Base-by-base conservation (phyloP, 2,113 vertebrate species). In the Lampris incognitus region DNA sequence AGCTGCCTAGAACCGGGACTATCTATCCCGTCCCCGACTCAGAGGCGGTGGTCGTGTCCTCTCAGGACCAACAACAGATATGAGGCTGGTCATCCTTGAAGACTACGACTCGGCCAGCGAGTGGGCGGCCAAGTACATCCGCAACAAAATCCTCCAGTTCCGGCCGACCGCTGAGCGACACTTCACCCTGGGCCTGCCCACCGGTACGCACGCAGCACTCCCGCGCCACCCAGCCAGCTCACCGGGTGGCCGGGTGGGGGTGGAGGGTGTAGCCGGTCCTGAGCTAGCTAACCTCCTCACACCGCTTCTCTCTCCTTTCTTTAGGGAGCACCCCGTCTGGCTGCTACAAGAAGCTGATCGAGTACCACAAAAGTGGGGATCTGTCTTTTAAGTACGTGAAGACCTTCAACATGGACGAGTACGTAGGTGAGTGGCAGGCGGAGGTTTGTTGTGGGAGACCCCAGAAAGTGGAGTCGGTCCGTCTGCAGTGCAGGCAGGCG, bases 371-470 rank as follows among this genome's bases (percentile, higher is more conserved):
- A 69, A 96, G 93, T 9, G 97, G 97, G 49, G 96, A 98, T 50
- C 87, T 99, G 37, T 98, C 97, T 48, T 99, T 99, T 87, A 94
- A 96, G 82, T 97, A 97, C 79, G 97, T 99, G 84, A 98, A 97
- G 85, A 99, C 98, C 1, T 99, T 99, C 91, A 99, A 99, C 88
- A 99, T 99, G 98, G 97, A 99, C 63, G 98, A 99, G 83, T 99
- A 98, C 74, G 98, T 99, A 2, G 97, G 98, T 99, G 89, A 94
- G 97, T 95, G 3, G 1, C 24, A 24, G 24, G 24, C 24, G 24
- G 24, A 24, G 24, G 24, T 24, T 24, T 24, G 24, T 24, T 24
- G 24, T 24, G 0, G 24, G 24, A 24, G 24, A 24, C 24, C 24
- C 24, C 24, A 24, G 24, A 24, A 24, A 24, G 24, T 24, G 24